Conservation (phyloP, 30 jellyfish, hydroid and myxozoan species). For the Mastigias papua region DNA sequence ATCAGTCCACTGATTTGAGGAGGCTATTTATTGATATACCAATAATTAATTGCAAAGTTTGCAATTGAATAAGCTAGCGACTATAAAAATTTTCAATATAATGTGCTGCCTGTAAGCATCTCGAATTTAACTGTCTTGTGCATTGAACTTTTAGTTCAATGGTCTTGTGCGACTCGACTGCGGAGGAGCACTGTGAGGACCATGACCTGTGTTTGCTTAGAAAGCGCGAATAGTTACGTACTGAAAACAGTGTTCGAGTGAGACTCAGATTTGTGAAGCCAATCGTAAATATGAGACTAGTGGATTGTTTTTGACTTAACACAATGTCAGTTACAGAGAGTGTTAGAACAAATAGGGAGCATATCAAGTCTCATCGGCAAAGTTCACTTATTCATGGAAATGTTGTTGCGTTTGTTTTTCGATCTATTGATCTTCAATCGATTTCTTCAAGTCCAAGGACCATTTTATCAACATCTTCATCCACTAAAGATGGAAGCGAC, state of each 20-base stretch:
- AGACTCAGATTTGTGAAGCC: not conserved
- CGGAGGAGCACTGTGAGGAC: conserved; percentile 13
- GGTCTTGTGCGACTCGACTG: not conserved
- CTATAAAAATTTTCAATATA: no score
- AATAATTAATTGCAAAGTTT: no score
- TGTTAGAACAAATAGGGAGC: conserved; percentile 41
- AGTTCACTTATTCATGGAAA: conserved; percentile 44
- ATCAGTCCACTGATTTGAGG: no score
- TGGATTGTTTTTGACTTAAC: not conserved
- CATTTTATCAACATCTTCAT: not conserved
- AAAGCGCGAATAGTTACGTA: conserved; percentile 3
- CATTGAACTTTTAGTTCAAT: not conserved
- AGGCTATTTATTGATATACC: no score
- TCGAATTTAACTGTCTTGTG: no score
- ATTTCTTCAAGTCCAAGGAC: conserved; percentile 12
- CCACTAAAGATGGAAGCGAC: not conserved
- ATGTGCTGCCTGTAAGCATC: no score
- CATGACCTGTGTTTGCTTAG: not conserved
- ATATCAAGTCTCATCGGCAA: conserved; percentile 41
- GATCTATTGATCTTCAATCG: conserved; percentile 63
- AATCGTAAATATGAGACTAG: not conserved
- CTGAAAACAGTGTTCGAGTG: not conserved
- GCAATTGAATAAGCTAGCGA: no score
- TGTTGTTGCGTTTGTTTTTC: conserved; percentile 47
- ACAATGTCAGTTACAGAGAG: conserved; percentile 64